Conservation (phyloP, 1,140 invertebrate genomes). For the Pteromalus puparum region DNA sequence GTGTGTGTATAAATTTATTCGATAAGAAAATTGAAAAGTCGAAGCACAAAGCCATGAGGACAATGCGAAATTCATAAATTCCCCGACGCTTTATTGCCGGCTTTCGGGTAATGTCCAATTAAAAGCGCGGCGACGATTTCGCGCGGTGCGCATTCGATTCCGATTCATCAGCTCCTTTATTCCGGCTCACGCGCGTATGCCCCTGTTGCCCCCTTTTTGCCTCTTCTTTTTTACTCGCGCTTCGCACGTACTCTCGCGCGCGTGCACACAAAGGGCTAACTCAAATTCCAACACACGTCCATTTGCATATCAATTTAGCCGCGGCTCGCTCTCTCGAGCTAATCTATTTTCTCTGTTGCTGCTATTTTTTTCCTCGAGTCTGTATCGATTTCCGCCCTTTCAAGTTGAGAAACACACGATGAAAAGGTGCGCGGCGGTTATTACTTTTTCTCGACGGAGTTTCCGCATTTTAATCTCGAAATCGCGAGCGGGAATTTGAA, state of each 20-base stretch:
- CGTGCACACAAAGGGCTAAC: background rate
- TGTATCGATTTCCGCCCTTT: background rate
- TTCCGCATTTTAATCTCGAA: slow-evolving; percentile 32
- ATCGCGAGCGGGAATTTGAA: slow-evolving; percentile 8
- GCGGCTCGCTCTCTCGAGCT: background rate
- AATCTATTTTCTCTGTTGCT: background rate
- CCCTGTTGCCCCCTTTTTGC: background rate
- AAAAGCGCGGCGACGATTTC: background rate
- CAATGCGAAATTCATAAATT: background rate
- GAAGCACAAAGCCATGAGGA: background rate
- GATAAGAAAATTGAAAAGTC: background rate
- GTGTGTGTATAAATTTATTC: background rate
- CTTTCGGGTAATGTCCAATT: background rate
- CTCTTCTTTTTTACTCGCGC: background rate
- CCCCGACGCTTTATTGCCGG: background rate
- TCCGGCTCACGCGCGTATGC: background rate
- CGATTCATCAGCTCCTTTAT: background rate
- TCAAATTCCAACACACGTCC: background rate
- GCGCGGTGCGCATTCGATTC: background rate
- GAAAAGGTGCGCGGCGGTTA: background rate
- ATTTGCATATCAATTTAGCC: background rate
- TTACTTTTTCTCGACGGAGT: slow-evolving; percentile 4
- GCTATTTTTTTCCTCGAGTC: no score
- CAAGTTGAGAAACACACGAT: background rate
- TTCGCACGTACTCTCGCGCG: background rate